Evolutionary conservation across 2,113 vertebrate species (phyloP).

Genomic region (Colossoma macropomum): DNA sequence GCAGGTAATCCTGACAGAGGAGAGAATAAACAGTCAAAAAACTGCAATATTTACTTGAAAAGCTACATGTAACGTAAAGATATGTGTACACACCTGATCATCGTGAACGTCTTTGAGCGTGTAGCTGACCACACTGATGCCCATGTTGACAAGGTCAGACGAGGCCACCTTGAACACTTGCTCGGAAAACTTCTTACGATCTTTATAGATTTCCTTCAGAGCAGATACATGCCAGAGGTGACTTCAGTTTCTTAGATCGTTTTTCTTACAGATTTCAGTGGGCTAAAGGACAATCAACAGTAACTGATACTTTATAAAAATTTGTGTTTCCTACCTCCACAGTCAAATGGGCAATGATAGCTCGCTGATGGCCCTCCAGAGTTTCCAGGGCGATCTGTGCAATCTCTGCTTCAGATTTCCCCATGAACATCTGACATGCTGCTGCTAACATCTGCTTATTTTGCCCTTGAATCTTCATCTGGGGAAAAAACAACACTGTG

Average conservation of each 20-base stretch:
- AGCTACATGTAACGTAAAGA: neutral
- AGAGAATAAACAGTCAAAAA: neutral
- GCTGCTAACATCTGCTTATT: conserved; percentile 96
- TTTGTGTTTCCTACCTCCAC: conserved; percentile 81
- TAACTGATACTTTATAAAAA: neutral
- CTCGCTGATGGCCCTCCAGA: conserved; percentile 90
- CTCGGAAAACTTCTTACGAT: conserved; percentile 93
- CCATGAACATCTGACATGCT: conserved; percentile 96
- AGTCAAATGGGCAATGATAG: conserved; percentile 94
- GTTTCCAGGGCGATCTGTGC: conserved; percentile 92
- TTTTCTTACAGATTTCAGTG: neutral
- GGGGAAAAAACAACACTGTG: neutral
- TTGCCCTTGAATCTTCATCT: conserved; percentile 97
- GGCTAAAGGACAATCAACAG: neutral
- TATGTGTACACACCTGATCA: conserved; percentile 76
- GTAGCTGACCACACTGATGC: conserved; percentile 94
- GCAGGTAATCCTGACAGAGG: conserved; percentile 84
- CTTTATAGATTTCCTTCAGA: conserved; percentile 91
- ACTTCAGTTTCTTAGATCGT: neutral
- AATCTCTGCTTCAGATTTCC: conserved; percentile 88
- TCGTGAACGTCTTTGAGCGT: conserved; percentile 92
- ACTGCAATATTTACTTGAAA: neutral
- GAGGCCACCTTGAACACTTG: conserved; percentile 94
- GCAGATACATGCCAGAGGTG: neutral
- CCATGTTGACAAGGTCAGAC: conserved; percentile 94